Evolutionary conservation across 2,113 vertebrate species (phyloP), one percentile per base, ranked within the genome.

Genomic region (Dermatemys mawii): DNA sequence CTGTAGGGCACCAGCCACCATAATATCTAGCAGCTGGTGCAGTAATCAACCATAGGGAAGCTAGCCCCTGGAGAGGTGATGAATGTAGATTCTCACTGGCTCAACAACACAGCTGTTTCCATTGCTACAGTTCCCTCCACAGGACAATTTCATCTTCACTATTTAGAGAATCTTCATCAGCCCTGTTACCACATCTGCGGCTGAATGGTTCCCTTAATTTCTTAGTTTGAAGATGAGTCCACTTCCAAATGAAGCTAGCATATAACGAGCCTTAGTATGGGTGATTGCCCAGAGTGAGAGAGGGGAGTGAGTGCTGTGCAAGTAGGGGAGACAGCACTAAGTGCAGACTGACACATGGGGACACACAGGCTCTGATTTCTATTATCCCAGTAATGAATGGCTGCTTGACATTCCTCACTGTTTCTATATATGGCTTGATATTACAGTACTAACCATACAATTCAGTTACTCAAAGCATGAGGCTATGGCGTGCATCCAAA

Each of bases 231-330:
- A 78, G 81, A 75, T 6, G 1, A 88, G 63, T 26, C 63, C 73
- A 89, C 86, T 95, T 96, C 44, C 87, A 95, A 57, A 87, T 82
- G 87, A 87, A 94, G 84, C 63, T 7, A 27, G 46, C 1, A 12
- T 54, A 70, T 81, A 50, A 14, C 81, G 83, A 79, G 48, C 80
- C 53, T 91, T 85, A 90, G 87, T 76, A 29, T 63, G 78, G 94
- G n/a, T 76, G 67, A 86, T 19, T 96, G 85, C 48, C 78, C 84
- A 88, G 44, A 54, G 32, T 3, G 48, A 49, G 67, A 81, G 55
- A 87, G 46, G 44, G 14, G 46, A 75, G 41, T 35, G 76, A 92
- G 54, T 26, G 27, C 87, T 60, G 32, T 22, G n/a, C 49, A 16
- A 92, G 75, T 29, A 38, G 51, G 55, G 49, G 22, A 78, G 82